These are phyloP conservation scores for Strix uralensis DNA, from an alignment of 2,113 vertebrate species.

Conservation along the genomic window DNA sequence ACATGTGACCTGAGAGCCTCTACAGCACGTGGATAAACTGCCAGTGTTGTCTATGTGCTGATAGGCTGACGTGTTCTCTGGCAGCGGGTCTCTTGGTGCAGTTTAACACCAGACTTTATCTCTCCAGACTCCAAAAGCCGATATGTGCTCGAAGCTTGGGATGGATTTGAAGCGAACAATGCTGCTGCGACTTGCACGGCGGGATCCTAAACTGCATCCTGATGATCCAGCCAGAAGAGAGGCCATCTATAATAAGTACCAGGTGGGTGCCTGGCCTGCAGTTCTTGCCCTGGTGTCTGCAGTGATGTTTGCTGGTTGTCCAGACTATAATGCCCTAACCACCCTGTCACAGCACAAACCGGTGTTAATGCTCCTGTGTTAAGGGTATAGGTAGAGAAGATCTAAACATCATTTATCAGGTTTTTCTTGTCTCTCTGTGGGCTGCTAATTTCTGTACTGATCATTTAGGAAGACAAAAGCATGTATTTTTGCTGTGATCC, in stretches of 20 bases:
- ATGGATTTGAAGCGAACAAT: slow-evolving; percentile 94
- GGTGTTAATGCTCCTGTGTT: fast-evolving
- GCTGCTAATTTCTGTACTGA: background rate
- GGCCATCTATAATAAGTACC: slow-evolving; percentile 85
- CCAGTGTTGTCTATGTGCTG: fast-evolving
- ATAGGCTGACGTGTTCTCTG: fast-evolving
- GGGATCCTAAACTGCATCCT: slow-evolving; percentile 80
- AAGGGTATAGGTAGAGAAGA: background rate
- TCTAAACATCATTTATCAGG: fast-evolving
- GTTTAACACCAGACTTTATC: background rate
- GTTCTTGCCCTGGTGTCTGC: background rate
- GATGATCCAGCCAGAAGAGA: slow-evolving; percentile 75
- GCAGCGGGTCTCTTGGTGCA: background rate
- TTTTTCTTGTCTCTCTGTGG: background rate
- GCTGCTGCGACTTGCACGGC: slow-evolving; percentile 85
- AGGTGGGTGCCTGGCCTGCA: slow-evolving; percentile 68
- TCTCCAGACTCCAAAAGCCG: slow-evolving; percentile 83
- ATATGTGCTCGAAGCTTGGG: slow-evolving; percentile 92
- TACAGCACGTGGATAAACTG: fast-evolving
- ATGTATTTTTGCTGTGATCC: background rate
- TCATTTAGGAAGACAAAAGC: background rate
- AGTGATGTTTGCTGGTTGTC: background rate
- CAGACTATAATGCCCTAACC: fast-evolving
- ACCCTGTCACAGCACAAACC: fast-evolving
- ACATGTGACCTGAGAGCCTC: fast-evolving